Evolutionary conservation across 2,113 vertebrate genomes (phyloP), one percentile per base, ranked within the genome.

Genomic region (Labeo catla): DNA sequence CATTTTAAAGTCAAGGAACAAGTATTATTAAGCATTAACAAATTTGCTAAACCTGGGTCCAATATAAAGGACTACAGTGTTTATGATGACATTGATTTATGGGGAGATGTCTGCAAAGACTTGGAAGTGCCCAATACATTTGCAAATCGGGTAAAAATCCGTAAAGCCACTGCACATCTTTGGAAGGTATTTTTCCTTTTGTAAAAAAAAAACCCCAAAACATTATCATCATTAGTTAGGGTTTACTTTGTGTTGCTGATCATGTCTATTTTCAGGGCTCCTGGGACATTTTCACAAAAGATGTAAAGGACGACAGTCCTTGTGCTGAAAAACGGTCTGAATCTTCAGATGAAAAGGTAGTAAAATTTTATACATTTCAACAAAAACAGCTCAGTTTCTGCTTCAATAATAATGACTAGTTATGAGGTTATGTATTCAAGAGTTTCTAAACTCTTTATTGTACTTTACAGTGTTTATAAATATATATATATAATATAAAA

Each of bases 81-180:
- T 59, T 79, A 79, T 15, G 19, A 59, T 43, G 34, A 79, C 2
- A 52, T 10, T 43, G 76, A 57, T 78, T 57, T 78, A 54, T 78
- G 76, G 76, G 76, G 76, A 78, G 76, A 78, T 77, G 76, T 77
- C 49, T 77, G 76, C 76, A 54, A 77, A 77, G 49, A 77, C 23
- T 57, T 78, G 23, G 76, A 78, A 10, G 28, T 78, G 76, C 76
- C 76, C 3, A 79, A 79, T 79, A 79, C 16, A 39, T 79, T 16
- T 19, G 50, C 12, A 6, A 79, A 79, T 59, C 16, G 8, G 28
- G 28, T 78, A 57, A 78, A 57, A 78, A 57, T 78, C 19, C 3
- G 16, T 39, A 79, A 79, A 79, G 34, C 52, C 52, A 79, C 23
- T 59, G 52, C 52, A n/a, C 15, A 57, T 59, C 15, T 79, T 79